These are phyloP conservation scores for Myiozetetes cayanensis DNA, from an alignment of 2,113 vertebrate species.

Conservation along the genomic window DNA sequence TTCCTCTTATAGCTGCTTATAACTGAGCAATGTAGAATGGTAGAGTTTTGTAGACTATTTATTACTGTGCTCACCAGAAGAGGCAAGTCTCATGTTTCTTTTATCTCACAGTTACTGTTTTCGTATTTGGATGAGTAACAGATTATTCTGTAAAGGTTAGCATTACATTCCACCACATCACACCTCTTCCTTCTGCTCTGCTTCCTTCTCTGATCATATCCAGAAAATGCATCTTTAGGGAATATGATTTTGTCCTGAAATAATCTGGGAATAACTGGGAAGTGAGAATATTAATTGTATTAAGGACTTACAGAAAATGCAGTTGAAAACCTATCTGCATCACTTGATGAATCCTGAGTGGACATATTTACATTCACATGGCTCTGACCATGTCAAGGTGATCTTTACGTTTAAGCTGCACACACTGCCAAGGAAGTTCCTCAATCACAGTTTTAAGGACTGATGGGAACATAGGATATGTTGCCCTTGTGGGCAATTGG, in stretches of 20 bases:
- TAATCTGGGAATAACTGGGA: fast-evolving
- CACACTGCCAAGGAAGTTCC: neutral
- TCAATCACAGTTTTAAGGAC: neutral
- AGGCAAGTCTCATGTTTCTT: neutral
- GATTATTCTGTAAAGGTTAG: neutral
- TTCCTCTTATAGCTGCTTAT: too few relatives aligned
- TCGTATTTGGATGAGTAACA: neutral
- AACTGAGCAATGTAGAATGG: neutral
- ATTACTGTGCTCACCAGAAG: neutral
- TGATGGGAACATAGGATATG: neutral
- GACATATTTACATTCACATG: neutral
- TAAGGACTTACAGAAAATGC: neutral
- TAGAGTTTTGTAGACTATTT: neutral
- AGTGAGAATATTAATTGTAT: neutral
- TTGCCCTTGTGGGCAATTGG: neutral
- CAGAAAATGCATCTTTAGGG: neutral
- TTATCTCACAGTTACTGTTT: neutral
- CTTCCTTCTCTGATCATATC: neutral
- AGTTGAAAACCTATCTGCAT: neutral
- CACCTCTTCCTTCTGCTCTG: neutral
- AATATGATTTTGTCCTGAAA: neutral
- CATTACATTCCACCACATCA: neutral
- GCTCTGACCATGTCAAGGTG: neutral
- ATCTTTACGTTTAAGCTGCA: neutral
- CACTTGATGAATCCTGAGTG: neutral